These are phyloP conservation scores for Pristiophorus japonicus DNA, from an alignment of 2,113 vertebrate species.

Conservation along the genomic window DNA sequence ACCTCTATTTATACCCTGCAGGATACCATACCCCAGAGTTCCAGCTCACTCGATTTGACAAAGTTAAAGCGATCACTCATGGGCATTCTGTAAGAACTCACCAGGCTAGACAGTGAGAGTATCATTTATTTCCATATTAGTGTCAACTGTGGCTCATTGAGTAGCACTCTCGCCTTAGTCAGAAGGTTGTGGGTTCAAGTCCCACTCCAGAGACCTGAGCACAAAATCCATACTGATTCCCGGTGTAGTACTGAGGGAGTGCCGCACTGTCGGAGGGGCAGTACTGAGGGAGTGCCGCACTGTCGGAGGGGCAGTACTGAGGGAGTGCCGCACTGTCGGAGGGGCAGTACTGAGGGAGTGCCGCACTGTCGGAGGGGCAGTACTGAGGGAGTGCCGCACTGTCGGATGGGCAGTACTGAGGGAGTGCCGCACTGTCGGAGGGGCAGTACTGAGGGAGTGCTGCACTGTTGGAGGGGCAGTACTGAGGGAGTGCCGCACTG, in stretches of 20 bases:
- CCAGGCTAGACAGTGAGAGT: background rate
- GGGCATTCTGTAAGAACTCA: background rate
- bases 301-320: no score
- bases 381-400: no score
- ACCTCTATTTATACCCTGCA: background rate
- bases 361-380: no score
- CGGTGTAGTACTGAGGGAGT: background rate
- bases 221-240: background rate
- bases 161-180: background rate
- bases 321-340: no score
- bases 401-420: no score
- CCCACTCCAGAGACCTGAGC: background rate
- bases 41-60: background rate
- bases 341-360: no score
- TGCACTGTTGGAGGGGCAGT: no score
- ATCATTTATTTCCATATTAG: background rate
- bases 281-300: no score
- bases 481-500: no score
- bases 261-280: background rate
- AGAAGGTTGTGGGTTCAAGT: background rate
- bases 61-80: no score
- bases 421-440: no score
- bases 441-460: no score
- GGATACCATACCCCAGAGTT: background rate
- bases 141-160: background rate